Base-by-base conservation (phyloP, 1,140 invertebrate genomes). In the Choristoneura fumiferana region DNA sequence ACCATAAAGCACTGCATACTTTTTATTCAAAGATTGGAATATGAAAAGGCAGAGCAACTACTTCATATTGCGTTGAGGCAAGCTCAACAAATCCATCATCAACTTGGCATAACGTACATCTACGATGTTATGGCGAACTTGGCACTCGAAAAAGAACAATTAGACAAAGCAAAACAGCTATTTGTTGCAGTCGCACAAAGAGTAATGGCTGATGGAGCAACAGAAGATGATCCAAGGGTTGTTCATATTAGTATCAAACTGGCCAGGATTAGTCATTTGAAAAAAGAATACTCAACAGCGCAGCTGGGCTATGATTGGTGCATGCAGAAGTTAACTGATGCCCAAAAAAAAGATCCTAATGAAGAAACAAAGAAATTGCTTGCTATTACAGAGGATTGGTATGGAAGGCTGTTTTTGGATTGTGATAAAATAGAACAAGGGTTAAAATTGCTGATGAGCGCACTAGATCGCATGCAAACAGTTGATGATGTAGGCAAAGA, bases 41-140 rank as follows among this genome's bases (percentile, higher is more conserved):
- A 91, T 76, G 91, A 94, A 35, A 95, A 95, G 80, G 96, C 96
- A 4, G 95, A 98, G 83, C 93, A 94, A 79, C 92, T 97, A 80
- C 89, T 98, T 18, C 95, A 97, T 83, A 74, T 97, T 22, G 96
- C 96, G 0, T 87, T 98, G 43, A 93, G 93, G 49, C 91, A 96
- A 78, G 96, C 97, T 5, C 95, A 97, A 80, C 94, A 95, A 71
- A 87, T 94, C 37, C 91, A 94, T 52, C 92, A 95, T 84, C 76
- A 92, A 63, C 88, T 95, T 66, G 96, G 94, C 18, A 89, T 97
- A 49, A 95, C 95, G 6, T 97, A 98, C 71, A 93, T 98, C 58
- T 97, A 95, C 78, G 97, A 98, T 90, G 73, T 96, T 4, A 93
- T 99, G 92, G 97, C 96, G 4, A 98, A 98, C 89, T 89, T 98